Conservation (phyloP, 2,888 invertebrate species). For the Anoncus sp. region DNA sequence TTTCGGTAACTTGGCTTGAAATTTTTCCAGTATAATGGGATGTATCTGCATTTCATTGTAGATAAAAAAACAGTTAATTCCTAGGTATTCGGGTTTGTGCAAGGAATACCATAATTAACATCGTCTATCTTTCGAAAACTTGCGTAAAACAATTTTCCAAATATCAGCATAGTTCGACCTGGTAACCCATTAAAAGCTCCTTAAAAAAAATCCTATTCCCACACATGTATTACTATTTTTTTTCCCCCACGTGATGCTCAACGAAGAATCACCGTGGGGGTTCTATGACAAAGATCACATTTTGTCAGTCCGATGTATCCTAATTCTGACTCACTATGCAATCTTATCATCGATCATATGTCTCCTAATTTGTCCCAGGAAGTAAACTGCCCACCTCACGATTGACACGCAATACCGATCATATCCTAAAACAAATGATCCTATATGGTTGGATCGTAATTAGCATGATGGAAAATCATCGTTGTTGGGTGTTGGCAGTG, state of each 20-base stretch:
- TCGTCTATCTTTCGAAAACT: too few relatives aligned
- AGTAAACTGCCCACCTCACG: background rate
- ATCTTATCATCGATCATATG: background rate
- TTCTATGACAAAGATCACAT: background rate
- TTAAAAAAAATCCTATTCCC: too few relatives aligned
- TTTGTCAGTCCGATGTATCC: background rate
- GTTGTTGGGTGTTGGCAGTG: slow-evolving; percentile 11
- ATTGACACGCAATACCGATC: background rate
- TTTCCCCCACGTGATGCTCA: too few relatives aligned
- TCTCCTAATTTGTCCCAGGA: background rate
- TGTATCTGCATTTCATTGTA: too few relatives aligned
- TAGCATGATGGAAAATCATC: slow-evolving; percentile 2
- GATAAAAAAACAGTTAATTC: too few relatives aligned
- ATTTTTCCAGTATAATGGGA: too few relatives aligned
- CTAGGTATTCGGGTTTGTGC: too few relatives aligned
- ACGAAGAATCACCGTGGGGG: too few relatives aligned
- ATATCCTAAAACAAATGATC: slow-evolving; percentile 2
- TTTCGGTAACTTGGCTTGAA: too few relatives aligned
- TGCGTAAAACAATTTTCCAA: background rate
- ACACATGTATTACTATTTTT: too few relatives aligned
- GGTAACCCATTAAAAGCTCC: too few relatives aligned
- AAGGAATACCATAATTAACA: too few relatives aligned
- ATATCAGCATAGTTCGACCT: background rate
- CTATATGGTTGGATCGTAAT: slow-evolving; percentile 1
- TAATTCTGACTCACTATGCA: background rate